Percentiles rank a stretch among this genome's conserved stretches.
phyloP scores from a whole-genome alignment of 2,113 vertebrate genomes.

The Geothlypis trichas region DNA sequence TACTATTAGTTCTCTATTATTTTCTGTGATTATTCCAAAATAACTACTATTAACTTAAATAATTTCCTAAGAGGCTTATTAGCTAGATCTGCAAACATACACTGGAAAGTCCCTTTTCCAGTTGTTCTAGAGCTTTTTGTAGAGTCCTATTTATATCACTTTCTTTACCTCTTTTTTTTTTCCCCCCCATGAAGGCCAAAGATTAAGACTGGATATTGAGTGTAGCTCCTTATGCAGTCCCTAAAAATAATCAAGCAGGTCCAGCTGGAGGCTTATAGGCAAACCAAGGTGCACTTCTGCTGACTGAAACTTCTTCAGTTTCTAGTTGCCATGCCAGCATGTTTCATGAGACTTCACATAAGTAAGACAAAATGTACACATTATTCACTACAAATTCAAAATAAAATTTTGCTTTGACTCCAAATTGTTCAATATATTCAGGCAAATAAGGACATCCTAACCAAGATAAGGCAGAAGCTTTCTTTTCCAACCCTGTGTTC shows the following conservation, averaged over 20 bases:
- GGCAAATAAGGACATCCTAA: not conserved
- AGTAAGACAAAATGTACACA: not conserved
- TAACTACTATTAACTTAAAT: conserved; percentile 14
- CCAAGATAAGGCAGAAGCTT: not conserved
- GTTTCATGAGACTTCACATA: not conserved
- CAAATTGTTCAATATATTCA: not conserved
- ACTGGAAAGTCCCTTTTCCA: not conserved
- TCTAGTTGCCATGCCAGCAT: not conserved
- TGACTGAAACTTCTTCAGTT: not conserved
- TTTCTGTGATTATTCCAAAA: conserved; percentile 43
- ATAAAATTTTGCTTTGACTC: not conserved
- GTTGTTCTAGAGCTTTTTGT: not conserved
- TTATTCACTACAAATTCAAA: not conserved
- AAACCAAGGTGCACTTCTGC: not conserved
- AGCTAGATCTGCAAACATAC: not conserved
- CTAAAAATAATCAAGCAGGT: not conserved
- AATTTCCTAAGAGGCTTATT: not conserved
- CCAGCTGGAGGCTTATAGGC: not conserved
- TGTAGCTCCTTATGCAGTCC: not conserved
- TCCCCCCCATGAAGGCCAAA: not conserved
- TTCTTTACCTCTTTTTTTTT: not conserved
- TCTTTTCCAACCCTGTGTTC: not conserved
- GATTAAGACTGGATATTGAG: not conserved
- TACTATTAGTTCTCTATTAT: not conserved
- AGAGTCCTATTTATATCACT: not conserved